These are phyloP conservation scores for Eleginops maclovinus DNA, from an alignment of 2,113 vertebrate genomes.

Conservation along the genomic window DNA sequence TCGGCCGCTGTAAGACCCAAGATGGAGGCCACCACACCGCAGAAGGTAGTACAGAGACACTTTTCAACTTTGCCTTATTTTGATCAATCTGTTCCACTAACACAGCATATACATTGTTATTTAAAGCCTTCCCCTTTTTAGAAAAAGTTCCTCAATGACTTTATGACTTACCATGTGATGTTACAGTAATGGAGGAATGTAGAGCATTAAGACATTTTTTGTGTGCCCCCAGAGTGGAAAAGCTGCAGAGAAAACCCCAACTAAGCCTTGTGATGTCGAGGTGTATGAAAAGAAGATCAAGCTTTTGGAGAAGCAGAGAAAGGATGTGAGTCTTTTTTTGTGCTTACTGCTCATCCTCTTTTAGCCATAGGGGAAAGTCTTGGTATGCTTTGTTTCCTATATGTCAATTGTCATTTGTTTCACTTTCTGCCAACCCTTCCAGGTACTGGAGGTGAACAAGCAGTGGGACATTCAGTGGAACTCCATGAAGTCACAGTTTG, in stretches of 20 bases:
- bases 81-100: not conserved
- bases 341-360: conserved; percentile 52
- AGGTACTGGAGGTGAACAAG: conserved; percentile 99
- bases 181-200: conserved; percentile 23
- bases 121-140: not conserved
- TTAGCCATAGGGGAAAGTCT: conserved; percentile 70
- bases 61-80: too few species aligned
- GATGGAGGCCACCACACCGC: conserved; percentile 80
- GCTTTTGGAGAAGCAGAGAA: conserved; percentile 96
- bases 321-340: conserved; percentile 87
- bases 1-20: conserved; percentile 73
- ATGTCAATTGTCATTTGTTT: conserved; percentile 55
- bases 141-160: conserved; percentile 5
- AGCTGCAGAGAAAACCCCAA: conserved; percentile 80
- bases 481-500: conserved; percentile 97
- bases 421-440: conserved; percentile 54
- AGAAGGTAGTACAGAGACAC: too few species aligned
- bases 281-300: conserved; percentile 94
- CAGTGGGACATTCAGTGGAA: conserved; percentile 99
- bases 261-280: conserved; percentile 82
- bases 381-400: conserved; percentile 58
- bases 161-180: not conserved
- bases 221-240: conserved; percentile 78
- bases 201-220: conserved; percentile 54
- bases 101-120: not conserved